phyloP scores from a whole-genome alignment of 2,797 vertebrate species.

The Cyclura pinguis region DNA sequence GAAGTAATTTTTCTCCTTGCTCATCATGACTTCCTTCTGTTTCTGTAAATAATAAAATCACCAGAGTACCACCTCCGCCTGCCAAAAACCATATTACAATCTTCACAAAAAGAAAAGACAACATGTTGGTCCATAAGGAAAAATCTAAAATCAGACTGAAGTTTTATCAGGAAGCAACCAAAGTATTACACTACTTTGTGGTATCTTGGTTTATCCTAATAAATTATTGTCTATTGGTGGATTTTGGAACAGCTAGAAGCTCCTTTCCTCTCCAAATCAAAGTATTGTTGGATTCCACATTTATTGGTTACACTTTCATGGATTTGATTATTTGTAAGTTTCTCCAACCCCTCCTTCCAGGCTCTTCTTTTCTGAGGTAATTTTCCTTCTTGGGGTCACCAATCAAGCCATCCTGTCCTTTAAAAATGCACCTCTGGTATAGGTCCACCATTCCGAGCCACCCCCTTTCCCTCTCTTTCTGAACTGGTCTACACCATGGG shows the following conservation, averaged over 20 bases:
- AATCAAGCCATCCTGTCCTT: too few species aligned
- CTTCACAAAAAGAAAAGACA: neutral
- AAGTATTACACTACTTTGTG: neutral
- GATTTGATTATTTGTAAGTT: too few species aligned
- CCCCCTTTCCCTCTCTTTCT: too few species aligned
- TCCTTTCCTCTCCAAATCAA: neutral
- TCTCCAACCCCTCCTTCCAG: too few species aligned
- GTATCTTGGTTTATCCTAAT: neutral
- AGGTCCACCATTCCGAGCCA: too few species aligned
- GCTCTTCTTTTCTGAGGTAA: too few species aligned
- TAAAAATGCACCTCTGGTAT: too few species aligned
- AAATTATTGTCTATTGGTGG: neutral
- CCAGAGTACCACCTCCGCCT: neutral
- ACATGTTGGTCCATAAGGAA: neutral
- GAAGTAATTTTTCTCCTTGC: slow-evolving; percentile 50
- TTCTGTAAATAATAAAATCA: slow-evolving; percentile 60
- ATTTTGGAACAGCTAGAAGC: neutral
- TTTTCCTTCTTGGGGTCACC: too few species aligned
- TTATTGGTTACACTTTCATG: too few species aligned
- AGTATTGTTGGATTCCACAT: too few species aligned
- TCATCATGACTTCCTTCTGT: slow-evolving; percentile 60
- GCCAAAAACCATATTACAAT: neutral
- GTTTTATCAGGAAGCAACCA: neutral
- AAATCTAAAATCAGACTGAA: neutral
- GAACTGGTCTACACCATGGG: too few species aligned